These are phyloP conservation scores for Taeniopygia guttata DNA, from an alignment of 2,797 vertebrate species.

Conservation along the genomic window DNA sequence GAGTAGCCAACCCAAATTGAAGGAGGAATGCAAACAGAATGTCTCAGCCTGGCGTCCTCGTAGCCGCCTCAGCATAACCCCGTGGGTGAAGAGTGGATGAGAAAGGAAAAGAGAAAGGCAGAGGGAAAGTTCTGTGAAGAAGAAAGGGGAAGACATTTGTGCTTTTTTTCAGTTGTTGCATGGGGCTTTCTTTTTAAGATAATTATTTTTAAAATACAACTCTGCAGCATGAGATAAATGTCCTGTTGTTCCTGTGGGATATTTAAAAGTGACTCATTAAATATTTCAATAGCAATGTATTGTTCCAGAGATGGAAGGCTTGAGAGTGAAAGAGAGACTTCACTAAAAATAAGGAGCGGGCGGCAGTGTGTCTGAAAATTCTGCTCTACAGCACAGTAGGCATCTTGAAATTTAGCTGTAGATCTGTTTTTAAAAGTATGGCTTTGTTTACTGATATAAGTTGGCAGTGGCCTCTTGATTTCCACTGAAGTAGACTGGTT, in stretches of 20 bases:
- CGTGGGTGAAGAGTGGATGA: background rate
- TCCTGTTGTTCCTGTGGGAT: constrained; percentile 14
- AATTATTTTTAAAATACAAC: constrained; percentile 10
- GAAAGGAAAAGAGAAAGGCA: background rate
- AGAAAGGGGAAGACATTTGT: background rate
- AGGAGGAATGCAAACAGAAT: constrained; percentile 44
- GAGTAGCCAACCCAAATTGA: constrained; percentile 30
- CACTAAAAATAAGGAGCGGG: background rate
- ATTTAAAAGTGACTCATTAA: constrained; percentile 16
- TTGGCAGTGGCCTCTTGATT: background rate
- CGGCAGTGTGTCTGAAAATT: background rate
- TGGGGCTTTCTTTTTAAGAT: background rate
- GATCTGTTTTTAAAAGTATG: background rate
- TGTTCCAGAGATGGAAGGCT: constrained; percentile 6
- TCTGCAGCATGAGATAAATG: constrained; percentile 10
- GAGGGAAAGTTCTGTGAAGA: background rate
- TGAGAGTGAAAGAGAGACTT: background rate
- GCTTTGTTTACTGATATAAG: background rate
- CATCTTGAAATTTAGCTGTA: background rate
- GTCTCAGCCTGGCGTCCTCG: background rate
- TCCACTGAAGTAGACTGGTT: background rate
- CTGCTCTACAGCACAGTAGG: background rate
- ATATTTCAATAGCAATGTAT: constrained; percentile 16
- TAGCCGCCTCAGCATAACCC: background rate
- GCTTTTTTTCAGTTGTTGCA: background rate